Base-by-base conservation (phyloP, 1,140 invertebrate genomes). In the Ostrea denselamellosa region DNA sequence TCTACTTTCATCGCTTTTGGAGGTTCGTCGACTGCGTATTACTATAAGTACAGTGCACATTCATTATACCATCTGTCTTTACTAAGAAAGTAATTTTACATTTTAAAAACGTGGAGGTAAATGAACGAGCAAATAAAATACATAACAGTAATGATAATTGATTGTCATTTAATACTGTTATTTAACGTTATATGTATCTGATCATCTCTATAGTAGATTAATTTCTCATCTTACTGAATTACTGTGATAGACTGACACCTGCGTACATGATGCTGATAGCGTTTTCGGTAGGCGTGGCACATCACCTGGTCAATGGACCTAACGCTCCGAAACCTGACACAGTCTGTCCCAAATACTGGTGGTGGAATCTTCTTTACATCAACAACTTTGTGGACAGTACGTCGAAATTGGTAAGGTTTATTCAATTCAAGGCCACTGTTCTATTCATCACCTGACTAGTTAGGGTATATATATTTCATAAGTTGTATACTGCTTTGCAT, bases 331-430 rank as follows among this genome's bases (percentile, higher is more conserved):
- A 85, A 54, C 9, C 25, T 12, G 88, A 90, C 44, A 9, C 14
- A 8, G 25, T 84, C 51, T 97, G 97, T 91, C 90, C 94, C 85
- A 93, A 96, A 19, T 96, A 96, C 17, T 97, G 97, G 97, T 98
- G 97, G 97, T 95, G 96, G 0, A 97, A 97, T 92, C 94, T 98
- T 44, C 94, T 98, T 2, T 97, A 97, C 92, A 96, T 98, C 17
- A 97, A 98, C 92, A 98, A 98, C 93, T 53, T 53, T 53, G 25
- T 34, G n/a, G 71, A 52, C 8, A 44, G n/a, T 10, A 53, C 51
- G 17, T 1, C 56, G n/a, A 62, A 62, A 19, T 14, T 62, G 56
- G 56, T 62, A 14, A 62, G 17, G n/a, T n/a, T 19, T 19, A 19
- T 19, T 62, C 34, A 44, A 2, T 44, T 44, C 2, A 5, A 44